Evolutionary conservation across 2,113 vertebrate genomes (phyloP).

Genomic region (Rostratula benghalensis): DNA sequence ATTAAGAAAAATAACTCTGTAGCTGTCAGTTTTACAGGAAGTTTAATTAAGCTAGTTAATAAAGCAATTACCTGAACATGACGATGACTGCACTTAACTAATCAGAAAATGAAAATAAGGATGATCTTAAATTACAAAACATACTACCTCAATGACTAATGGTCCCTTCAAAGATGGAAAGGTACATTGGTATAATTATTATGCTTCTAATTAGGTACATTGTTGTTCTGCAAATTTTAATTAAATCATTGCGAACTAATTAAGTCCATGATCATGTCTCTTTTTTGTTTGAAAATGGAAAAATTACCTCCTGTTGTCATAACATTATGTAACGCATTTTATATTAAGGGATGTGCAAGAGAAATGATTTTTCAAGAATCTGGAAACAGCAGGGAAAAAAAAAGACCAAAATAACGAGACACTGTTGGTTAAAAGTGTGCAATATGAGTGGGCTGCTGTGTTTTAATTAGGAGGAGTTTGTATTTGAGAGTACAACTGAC

Average conservation of each 20-base stretch:
- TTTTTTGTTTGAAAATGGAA: constrained; percentile 62
- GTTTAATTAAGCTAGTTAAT: constrained; percentile 76
- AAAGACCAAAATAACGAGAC: background rate
- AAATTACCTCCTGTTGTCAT: constrained; percentile 34
- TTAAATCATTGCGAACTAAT: constrained; percentile 73
- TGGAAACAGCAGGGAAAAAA: background rate
- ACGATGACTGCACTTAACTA: constrained; percentile 59
- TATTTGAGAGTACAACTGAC: background rate
- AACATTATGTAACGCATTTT: constrained; percentile 21
- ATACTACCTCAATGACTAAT: constrained; percentile 58
- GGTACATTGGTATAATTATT: constrained; percentile 67
- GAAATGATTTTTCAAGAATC: background rate
- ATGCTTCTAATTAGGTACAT: constrained; percentile 62
- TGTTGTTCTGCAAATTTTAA: constrained; percentile 69
- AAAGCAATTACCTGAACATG: constrained; percentile 76
- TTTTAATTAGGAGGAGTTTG: background rate
- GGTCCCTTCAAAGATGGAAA: constrained; percentile 56
- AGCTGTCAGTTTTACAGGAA: constrained; percentile 69
- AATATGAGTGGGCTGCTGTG: background rate
- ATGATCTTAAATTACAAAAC: constrained; percentile 69
- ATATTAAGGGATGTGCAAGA: background rate
- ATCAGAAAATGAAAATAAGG: constrained; percentile 72
- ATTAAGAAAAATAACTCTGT: constrained; percentile 69
- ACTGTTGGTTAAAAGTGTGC: background rate
- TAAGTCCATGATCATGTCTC: constrained; percentile 62